These are phyloP conservation scores for Lycaena phlaeas DNA, from an alignment of 2,888 invertebrate genomes.

Conservation along the genomic window DNA sequence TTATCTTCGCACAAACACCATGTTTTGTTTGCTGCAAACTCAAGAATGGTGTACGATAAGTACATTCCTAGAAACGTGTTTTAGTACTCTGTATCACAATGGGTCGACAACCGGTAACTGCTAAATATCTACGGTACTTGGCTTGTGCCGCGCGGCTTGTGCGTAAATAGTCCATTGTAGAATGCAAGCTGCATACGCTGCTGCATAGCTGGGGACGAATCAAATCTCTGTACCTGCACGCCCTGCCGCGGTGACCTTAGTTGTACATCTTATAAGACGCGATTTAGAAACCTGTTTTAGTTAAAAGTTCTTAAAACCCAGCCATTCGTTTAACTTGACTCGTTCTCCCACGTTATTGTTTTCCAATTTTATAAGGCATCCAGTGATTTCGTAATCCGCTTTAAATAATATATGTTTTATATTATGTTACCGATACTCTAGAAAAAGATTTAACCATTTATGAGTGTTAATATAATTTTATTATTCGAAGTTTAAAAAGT, in stretches of 20 bases:
- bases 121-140: constrained; percentile 20
- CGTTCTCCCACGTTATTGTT: constrained; percentile 30
- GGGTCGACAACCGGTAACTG: constrained; percentile 23
- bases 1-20: neutral
- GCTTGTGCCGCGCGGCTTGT: too few relatives aligned
- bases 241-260: constrained; percentile 2
- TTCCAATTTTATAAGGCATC: constrained; percentile 3
- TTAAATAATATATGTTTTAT: too few relatives aligned
- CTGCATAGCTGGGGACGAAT: too few relatives aligned
- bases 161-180: constrained; percentile 12
- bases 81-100: constrained; percentile 37
- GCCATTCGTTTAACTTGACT: constrained; percentile 14
- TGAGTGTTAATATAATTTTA: too few relatives aligned
- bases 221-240: neutral
- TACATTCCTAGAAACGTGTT: constrained; percentile 59
- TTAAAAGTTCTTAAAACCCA: constrained; percentile 29
- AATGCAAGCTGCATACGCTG: constrained; percentile 5
- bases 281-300: constrained; percentile 47
- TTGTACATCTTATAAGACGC: constrained; percentile 17
- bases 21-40: neutral
- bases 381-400: neutral
- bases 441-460: too few relatives aligned
- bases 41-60: constrained; percentile 17
- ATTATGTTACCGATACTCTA: too few relatives aligned
- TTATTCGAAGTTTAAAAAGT: too few relatives aligned